phyloP scores from a whole-genome alignment of 2,113 vertebrate genomes.

The Leucopternis melanops region DNA sequence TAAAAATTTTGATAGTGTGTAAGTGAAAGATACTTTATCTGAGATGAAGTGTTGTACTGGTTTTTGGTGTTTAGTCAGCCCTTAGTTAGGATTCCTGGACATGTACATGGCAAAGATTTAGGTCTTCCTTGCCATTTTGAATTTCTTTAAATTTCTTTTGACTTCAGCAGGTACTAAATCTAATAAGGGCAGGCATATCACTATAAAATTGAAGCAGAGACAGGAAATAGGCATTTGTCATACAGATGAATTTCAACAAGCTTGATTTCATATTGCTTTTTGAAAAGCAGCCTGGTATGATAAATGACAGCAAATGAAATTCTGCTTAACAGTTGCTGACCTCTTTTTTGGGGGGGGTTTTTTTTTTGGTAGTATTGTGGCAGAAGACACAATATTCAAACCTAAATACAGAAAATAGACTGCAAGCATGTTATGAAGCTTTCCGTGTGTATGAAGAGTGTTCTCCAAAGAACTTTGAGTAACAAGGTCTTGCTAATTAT shows the following conservation, averaged over 20 bases:
- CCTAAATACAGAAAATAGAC: not conserved
- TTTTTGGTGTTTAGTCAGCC: not conserved
- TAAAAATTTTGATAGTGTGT: not conserved
- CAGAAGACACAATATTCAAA: not conserved
- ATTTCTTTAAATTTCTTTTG: not conserved
- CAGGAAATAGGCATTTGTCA: slow-evolving; percentile 18
- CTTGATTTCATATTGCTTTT: slow-evolving; percentile 6
- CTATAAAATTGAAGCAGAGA: not conserved
- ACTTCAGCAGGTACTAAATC: not conserved
- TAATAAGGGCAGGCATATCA: not conserved
- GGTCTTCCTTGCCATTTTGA: not conserved
- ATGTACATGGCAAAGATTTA: not conserved
- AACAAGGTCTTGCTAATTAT: not conserved
- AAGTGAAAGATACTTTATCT: not conserved
- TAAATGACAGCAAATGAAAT: slow-evolving; percentile 26
- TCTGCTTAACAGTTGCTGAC: not conserved
- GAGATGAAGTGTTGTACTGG: not conserved
- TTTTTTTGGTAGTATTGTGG: not conserved
- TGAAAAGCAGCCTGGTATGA: not conserved
- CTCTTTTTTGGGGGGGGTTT: not conserved
- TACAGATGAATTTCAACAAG: not conserved
- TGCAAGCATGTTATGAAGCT: not conserved
- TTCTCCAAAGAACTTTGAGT: not conserved
- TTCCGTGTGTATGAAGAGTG: not conserved
- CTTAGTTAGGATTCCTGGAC: not conserved